Evolutionary conservation across 2,797 vertebrate species (phyloP).

Genomic region (Spinibarbus caldwelli): DNA sequence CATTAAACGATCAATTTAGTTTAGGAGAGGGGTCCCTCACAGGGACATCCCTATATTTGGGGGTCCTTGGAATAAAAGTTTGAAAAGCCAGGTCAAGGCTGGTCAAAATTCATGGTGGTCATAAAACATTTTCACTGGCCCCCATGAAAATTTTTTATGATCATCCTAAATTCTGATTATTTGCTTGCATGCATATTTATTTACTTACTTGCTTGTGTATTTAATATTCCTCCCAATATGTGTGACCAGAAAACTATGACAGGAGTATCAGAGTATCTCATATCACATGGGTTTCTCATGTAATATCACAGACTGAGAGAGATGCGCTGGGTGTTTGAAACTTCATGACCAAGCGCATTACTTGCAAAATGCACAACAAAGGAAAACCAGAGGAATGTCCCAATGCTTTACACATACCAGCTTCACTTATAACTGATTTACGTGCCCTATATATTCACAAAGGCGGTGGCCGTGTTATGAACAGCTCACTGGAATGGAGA

Average conservation of each 20-base stretch:
- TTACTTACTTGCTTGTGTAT: background rate
- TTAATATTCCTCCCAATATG: background rate
- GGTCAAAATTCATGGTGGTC: background rate
- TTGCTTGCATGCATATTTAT: background rate
- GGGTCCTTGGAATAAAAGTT: background rate
- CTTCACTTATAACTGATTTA: slow-evolving; percentile 19
- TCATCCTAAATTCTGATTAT: background rate
- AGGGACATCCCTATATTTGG: background rate
- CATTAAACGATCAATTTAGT: background rate
- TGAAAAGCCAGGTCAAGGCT: background rate
- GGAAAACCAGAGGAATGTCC: background rate
- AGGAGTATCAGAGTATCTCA: background rate
- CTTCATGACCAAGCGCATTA: slow-evolving; percentile 4
- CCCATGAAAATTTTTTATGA: background rate
- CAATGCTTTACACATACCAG: background rate
- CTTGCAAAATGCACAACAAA: background rate
- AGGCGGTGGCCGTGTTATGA: slow-evolving; percentile 38
- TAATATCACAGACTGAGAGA: background rate
- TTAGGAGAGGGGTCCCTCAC: background rate
- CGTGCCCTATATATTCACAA: slow-evolving; percentile 36
- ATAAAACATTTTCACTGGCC: background rate
- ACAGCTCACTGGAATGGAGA: slow-evolving; percentile 21
- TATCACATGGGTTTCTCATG: background rate
- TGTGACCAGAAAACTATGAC: background rate
- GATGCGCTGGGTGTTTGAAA: background rate